These are phyloP conservation scores for Hypsibius dujardini DNA, from an alignment of 1,140 invertebrate genomes.

Conservation along the genomic window DNA sequence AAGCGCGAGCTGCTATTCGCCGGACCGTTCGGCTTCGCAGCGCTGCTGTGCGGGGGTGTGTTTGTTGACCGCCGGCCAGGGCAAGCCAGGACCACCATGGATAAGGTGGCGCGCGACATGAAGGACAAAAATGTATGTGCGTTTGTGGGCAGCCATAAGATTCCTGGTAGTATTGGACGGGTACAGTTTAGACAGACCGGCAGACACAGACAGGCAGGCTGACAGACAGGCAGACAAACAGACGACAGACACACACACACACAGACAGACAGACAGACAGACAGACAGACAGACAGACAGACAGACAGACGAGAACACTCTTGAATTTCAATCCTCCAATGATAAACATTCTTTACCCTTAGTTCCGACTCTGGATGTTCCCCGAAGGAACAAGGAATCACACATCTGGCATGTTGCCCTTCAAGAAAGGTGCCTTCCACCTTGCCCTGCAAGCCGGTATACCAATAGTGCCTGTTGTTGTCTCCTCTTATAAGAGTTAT, in stretches of 20 bases:
- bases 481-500: conserved; percentile 10
- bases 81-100: conserved; percentile 29
- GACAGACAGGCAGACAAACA: no score
- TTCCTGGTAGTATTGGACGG: not conserved
- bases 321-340: no score
- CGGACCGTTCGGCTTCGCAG: conserved; percentile 30
- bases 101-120: conserved; percentile 27
- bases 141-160: not conserved
- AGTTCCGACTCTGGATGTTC: conserved; percentile 31
- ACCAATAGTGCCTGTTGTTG: conserved; percentile 18
- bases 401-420: conserved; percentile 34
- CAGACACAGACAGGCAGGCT: no score
- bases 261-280: no score
- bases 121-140: conserved; percentile 23
- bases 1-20: conserved; percentile 31
- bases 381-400: conserved; percentile 37
- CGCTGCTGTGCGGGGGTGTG: conserved; percentile 30
- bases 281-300: no score
- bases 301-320: no score
- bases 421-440: conserved; percentile 40
- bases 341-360: no score
- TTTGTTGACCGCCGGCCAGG: conserved; percentile 31
- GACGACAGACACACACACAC: no score
- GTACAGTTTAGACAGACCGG: not conserved
- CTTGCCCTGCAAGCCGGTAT: conserved; percentile 35